Conservation (phyloP, 2,797 vertebrate species). For the Halcyon chelicuti region DNA sequence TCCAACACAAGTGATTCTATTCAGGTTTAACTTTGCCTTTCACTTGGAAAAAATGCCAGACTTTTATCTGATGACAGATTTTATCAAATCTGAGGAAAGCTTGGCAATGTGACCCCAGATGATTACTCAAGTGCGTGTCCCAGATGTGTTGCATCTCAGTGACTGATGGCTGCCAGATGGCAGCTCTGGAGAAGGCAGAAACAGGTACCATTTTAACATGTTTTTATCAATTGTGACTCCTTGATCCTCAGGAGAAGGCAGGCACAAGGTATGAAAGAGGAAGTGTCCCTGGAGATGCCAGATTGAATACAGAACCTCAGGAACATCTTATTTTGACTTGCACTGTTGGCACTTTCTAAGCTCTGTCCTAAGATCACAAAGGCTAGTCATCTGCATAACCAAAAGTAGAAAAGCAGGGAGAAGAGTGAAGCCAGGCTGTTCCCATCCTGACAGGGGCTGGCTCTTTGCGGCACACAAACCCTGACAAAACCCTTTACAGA, state of each 20-base stretch:
- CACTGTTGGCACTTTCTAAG: fast-evolving
- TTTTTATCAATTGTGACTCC: neutral
- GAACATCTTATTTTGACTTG: neutral
- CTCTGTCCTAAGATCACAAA: fast-evolving
- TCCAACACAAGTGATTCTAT: neutral
- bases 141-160: neutral
- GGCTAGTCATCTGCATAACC: neutral
- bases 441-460: neutral
- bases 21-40: neutral
- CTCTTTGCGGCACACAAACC: neutral
- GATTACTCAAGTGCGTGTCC: neutral
- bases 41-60: neutral
- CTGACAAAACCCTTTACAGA: neutral
- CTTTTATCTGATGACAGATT: neutral
- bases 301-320: neutral
- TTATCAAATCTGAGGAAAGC: neutral
- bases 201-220: neutral
- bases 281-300: neutral
- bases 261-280: neutral
- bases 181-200: neutral
- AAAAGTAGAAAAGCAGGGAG: neutral
- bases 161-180: conserved; percentile 23
- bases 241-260: neutral
- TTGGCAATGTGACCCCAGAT: neutral
- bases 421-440: neutral